Evolutionary conservation across 2,888 invertebrate genomes (phyloP).

Genomic region (Linnaemya tessellans): DNA sequence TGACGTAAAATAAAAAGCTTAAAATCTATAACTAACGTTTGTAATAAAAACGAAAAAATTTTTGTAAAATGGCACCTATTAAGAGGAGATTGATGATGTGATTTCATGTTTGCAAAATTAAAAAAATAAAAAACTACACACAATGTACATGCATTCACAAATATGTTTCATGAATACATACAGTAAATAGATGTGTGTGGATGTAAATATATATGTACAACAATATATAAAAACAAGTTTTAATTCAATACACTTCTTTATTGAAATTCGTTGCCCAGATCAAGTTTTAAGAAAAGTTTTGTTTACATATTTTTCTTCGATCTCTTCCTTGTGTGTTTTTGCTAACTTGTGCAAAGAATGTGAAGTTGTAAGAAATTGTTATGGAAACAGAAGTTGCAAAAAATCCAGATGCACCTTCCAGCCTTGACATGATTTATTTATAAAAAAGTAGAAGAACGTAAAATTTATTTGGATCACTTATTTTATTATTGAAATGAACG

Average conservation of each 20-base stretch:
- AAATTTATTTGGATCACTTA: constrained; percentile 13
- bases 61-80: constrained; percentile 2
- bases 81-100: constrained; percentile 41
- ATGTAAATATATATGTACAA: neutral
- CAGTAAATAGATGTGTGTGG: neutral
- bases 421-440: constrained; percentile 51
- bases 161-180: neutral
- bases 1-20: neutral
- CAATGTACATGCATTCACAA: neutral
- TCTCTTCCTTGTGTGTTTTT: constrained; percentile 10
- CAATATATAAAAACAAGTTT: constrained; percentile 49
- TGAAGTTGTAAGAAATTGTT: constrained; percentile 18
- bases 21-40: neutral
- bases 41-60: constrained; percentile 3
- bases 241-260: constrained; percentile 30
- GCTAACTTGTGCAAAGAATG: constrained; percentile 33
- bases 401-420: constrained; percentile 12
- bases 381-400: neutral
- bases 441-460: neutral
- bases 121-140: constrained; percentile 1
- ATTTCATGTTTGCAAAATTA: constrained; percentile 40
- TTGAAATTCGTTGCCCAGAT: constrained; percentile 41
- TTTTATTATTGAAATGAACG: neutral
- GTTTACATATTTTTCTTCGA: constrained; percentile 42
- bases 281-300: constrained; percentile 59